Evolutionary conservation across 2,113 vertebrate species (phyloP), one percentile per base, ranked within the genome.

Genomic region (Cebus imitator): DNA sequence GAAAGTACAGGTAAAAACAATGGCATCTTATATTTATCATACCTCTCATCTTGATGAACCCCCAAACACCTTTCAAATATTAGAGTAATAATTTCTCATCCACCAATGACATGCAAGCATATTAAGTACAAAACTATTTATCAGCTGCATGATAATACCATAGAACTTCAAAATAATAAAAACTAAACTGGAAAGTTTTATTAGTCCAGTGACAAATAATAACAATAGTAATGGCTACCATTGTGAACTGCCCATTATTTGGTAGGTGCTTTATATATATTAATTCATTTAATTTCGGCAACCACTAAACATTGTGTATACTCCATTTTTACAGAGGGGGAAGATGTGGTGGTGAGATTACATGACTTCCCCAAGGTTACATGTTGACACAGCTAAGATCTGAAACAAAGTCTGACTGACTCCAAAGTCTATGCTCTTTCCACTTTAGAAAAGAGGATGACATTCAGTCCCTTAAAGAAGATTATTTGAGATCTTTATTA

Each of bases 1-100:
- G 98, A 98, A 97, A 98, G 98, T 98, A 98, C 98, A 98, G 98
- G 98, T 97, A 98, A 98, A 98, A 98, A 98, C 97, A 98, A 98
- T 64, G 96, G 98, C 98, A 98, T 98, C 98, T 98, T 98, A 98
- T 97, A 98, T 98, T 98, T 98, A 98, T 97, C 81, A 96, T 84
- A 98, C 98, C 98, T 98, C 97, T 98, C 96, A 97, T 95, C 97
- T 94, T 91, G 96, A 97, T 72, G 96, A 97, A 97, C 97, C 97
- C 97, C 97, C 97, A 98, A 97, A 98, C 11, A 97, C 91, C 96
- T 96, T 97, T 87, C 93, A 97, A 93, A 97, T 96, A 96, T 94
- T 75, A 97, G 87, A 97, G 91, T 88, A 92, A 55, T 96, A 92
- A 97, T 82, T 97, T 97, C 96, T 98, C 95, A 97, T 94, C 91